Evolutionary conservation across 2,113 vertebrate genomes (phyloP).

Genomic region (Ginglymostoma cirratum): DNA sequence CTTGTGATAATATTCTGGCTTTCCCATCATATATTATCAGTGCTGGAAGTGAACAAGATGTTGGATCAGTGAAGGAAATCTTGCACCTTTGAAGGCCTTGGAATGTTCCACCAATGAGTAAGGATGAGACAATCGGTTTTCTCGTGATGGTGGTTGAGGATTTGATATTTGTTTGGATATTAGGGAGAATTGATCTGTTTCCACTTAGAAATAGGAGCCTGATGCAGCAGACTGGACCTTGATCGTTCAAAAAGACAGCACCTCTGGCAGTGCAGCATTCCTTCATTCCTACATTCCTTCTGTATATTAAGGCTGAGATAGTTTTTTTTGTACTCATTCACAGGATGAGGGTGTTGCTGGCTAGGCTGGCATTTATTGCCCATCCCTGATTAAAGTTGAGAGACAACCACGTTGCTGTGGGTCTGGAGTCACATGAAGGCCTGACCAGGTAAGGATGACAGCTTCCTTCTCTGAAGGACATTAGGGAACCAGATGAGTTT

Average conservation of each 20-base stretch:
- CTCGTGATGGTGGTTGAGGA: not conserved
- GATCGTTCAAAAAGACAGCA: not conserved
- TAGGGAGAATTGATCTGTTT: not conserved
- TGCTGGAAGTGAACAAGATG: not conserved
- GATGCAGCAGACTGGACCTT: not conserved
- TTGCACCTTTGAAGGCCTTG: not conserved
- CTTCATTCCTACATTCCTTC: not conserved
- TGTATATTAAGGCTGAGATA: not conserved
- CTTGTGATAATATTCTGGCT: not conserved
- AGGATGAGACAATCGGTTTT: not conserved
- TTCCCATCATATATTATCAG: not conserved
- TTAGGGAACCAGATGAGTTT: too few relatives aligned
- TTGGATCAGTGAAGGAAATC: not conserved
- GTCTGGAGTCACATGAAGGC: too few relatives aligned
- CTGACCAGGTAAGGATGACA: too few relatives aligned
- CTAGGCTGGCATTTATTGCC: too few relatives aligned
- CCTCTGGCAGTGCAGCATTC: not conserved
- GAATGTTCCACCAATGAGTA: not conserved
- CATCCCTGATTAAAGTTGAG: too few relatives aligned
- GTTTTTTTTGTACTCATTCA: too few relatives aligned
- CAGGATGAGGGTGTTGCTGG: too few relatives aligned
- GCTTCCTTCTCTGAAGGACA: too few relatives aligned
- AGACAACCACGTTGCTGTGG: too few relatives aligned
- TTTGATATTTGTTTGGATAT: not conserved
- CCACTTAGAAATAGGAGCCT: not conserved